phyloP scores from a whole-genome alignment of 1,140 invertebrate species.

The Anoplolepis gracilipes region DNA sequence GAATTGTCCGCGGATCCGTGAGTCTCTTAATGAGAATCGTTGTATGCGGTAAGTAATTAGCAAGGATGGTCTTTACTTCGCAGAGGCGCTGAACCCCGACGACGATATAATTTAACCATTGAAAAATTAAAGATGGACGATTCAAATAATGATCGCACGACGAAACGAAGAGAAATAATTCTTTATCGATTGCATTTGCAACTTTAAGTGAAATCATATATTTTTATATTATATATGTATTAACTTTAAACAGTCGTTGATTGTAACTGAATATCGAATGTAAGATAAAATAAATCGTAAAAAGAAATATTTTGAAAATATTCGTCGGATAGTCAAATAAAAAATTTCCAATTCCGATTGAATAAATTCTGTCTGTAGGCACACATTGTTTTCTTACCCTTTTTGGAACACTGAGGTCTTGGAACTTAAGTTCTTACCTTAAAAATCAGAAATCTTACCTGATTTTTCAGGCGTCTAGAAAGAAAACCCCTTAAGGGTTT shows the following conservation, averaged over 20 bases:
- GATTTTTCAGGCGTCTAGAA: too few species aligned
- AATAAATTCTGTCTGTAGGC: too few species aligned
- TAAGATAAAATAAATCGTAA: background rate
- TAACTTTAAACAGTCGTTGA: background rate
- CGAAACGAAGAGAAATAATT: background rate
- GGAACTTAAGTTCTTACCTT: too few species aligned
- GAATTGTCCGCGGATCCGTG: background rate
- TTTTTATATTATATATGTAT: background rate
- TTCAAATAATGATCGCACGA: background rate
- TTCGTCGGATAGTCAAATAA: background rate
- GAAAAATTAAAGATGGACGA: background rate
- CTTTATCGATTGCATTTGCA: background rate
- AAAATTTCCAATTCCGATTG: background rate
- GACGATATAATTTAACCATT: background rate
- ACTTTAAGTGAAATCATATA: background rate
- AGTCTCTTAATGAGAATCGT: conserved; percentile 38
- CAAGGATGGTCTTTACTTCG: background rate
- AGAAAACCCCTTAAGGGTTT: too few species aligned
- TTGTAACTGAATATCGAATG: background rate
- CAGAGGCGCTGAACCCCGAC: background rate
- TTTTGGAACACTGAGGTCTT: too few species aligned
- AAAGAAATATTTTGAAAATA: background rate
- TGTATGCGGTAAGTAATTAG: conserved; percentile 16
- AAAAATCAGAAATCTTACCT: too few species aligned
- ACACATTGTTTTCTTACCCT: too few species aligned